phyloP scores from a whole-genome alignment of 2,797 vertebrate genomes.

The Glyptemys insculpta region DNA sequence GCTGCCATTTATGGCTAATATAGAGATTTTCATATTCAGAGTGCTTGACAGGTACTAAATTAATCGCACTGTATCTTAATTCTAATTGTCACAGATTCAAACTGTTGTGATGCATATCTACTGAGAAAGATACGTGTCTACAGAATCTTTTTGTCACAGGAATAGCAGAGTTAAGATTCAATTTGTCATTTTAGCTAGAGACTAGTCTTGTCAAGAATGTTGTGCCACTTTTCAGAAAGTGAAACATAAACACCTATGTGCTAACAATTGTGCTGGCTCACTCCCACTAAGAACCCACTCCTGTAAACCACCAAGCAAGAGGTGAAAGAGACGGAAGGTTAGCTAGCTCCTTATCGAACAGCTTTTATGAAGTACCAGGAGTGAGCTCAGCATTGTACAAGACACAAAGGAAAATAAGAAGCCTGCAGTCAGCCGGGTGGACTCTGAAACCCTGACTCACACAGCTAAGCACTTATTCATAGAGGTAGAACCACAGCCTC shows the following conservation, averaged over 20 bases:
- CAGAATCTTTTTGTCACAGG: neutral
- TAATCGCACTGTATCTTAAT: conserved; percentile 65
- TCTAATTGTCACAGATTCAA: conserved; percentile 51
- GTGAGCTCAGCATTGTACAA: neutral
- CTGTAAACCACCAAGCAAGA: neutral
- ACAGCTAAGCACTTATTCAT: neutral
- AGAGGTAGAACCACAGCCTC: neutral
- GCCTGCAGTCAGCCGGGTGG: neutral
- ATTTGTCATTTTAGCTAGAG: conserved; percentile 12
- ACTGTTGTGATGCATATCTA: conserved; percentile 11
- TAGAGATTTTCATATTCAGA: neutral
- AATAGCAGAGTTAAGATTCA: neutral
- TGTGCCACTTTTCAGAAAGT: neutral
- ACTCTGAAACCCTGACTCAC: neutral
- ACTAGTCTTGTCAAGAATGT: neutral
- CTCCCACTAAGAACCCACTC: neutral
- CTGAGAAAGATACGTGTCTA: conserved; percentile 19
- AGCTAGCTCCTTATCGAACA: too few species aligned
- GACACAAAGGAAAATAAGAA: neutral
- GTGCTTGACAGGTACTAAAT: conserved; percentile 49
- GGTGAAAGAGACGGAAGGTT: fast-evolving
- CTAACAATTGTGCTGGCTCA: neutral
- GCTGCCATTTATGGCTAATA: neutral
- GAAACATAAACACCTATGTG: fast-evolving
- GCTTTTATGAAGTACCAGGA: neutral